Base-by-base conservation (phyloP, 2,888 invertebrate genomes). In the Volucella inanis region DNA sequence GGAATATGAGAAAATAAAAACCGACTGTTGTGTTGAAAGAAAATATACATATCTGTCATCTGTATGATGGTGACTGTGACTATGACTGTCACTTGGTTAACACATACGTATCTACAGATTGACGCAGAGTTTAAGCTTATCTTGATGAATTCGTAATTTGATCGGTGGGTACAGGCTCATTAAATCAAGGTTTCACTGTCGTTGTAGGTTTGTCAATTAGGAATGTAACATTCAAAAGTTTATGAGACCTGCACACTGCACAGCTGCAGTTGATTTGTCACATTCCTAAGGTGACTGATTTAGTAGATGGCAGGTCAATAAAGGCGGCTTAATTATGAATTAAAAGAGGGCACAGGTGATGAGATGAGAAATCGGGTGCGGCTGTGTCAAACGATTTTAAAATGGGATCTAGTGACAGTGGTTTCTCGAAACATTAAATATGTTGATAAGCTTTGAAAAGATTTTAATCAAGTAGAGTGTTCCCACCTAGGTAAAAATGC, bases 181-280 rank as follows among this genome's bases (percentile, higher is more conserved):
- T 65, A 57, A 75, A 57, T 75, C 57, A 64, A 38, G 15, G 72
- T 15, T 31, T 41, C 18, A 10, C 57, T 65, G 76, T 52, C 67
- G 22, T 10, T 31, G 41, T 22, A 39, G 39, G 41, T 14, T 22
- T 65, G 74, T 75, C 57, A 50, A 31, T 31, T 14, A 15, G 11
- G 8, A 50, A 65, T 57, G 67, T 67, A 65, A 59, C 76, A 70
- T 62, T 70, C 52, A 64, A 55, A 62, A 41, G 61, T 68, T 47
- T 41, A 41, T 55, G 49, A 70, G 14, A 15, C n/a, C 59, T 31
- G 43, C 41, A 49, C 14, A 54, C 59, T 31, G 43, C 41, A 49
- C 14, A 54, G 52, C 31, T 10, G 38, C 11, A 43, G 12, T 38
- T 31, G 57, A 57, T 68, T 43, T 55, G 31, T 41, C 3, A 38